phyloP scores from a whole-genome alignment of 1,140 invertebrate genomes.

The Ostrea edulis region DNA sequence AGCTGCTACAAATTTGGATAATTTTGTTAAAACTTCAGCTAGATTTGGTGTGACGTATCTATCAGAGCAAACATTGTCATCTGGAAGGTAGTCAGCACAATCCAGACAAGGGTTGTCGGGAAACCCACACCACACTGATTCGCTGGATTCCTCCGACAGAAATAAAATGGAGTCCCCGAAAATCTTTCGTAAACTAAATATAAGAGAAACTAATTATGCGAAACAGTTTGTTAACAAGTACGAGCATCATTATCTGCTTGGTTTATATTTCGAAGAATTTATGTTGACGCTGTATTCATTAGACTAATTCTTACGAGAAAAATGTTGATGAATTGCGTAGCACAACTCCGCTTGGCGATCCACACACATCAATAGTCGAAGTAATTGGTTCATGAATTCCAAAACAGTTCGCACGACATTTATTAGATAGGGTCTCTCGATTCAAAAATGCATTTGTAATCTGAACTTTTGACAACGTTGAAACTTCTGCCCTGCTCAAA shows the following conservation, averaged over 20 bases:
- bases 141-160: slow-evolving; percentile 28
- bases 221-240: not conserved
- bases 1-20: slow-evolving; percentile 46
- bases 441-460: not conserved
- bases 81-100: slow-evolving; percentile 16
- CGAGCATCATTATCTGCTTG: not conserved
- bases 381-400: not conserved
- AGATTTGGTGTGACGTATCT: slow-evolving; percentile 52
- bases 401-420: slow-evolving; percentile 15
- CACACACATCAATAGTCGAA: not conserved
- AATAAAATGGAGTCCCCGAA: slow-evolving; percentile 45
- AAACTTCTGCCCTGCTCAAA: not conserved
- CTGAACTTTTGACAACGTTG: not conserved
- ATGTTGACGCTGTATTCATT: too few relatives aligned
- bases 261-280: not conserved
- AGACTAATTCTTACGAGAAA: not conserved
- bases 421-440: not conserved
- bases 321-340: slow-evolving; percentile 21
- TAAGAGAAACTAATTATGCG: not conserved
- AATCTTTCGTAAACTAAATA: slow-evolving; percentile 37
- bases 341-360: not conserved
- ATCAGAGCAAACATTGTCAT: slow-evolving; percentile 45
- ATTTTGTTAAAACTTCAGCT: slow-evolving; percentile 43
- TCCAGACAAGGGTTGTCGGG: not conserved
- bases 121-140: slow-evolving; percentile 37